phyloP scores from a whole-genome alignment of 2,113 vertebrate genomes.

The Pantherophis guttatus region DNA sequence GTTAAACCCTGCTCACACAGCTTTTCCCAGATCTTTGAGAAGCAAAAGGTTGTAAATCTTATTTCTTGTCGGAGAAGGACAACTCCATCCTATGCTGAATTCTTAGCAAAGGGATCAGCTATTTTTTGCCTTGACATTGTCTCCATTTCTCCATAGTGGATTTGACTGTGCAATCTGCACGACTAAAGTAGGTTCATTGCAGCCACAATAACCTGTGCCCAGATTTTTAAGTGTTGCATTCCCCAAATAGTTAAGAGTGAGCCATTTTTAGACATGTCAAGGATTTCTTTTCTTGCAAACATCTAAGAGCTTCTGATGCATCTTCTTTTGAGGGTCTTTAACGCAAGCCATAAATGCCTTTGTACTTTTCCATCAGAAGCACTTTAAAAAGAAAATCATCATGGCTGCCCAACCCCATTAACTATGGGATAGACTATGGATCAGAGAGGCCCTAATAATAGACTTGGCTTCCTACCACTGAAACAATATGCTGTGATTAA shows the following conservation, averaged over 20 bases:
- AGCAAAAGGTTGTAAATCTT: background rate
- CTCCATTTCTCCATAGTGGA: background rate
- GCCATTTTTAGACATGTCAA: slow-evolving; percentile 4
- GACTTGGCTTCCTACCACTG: background rate
- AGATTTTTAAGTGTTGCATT: background rate
- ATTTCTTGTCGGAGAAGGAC: background rate
- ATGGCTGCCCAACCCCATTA: slow-evolving; percentile 5
- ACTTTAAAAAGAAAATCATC: background rate
- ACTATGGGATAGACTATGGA: background rate
- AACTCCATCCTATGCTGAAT: background rate
- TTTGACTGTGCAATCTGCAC: background rate
- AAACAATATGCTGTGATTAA: background rate
- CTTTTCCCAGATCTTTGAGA: background rate
- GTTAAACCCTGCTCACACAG: background rate
- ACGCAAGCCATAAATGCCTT: background rate
- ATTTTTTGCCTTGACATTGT: background rate
- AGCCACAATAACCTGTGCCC: background rate
- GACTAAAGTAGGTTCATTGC: background rate
- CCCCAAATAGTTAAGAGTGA: background rate
- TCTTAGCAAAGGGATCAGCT: background rate
- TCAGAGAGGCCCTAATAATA: background rate
- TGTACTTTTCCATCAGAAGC: slow-evolving; percentile 11
- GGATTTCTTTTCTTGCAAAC: background rate
- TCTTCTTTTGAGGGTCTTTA: background rate
- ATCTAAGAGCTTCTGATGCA: background rate